Evolutionary conservation across 1,140 invertebrate species (phyloP).

Genomic region (Drosophila ogumai): DNA sequence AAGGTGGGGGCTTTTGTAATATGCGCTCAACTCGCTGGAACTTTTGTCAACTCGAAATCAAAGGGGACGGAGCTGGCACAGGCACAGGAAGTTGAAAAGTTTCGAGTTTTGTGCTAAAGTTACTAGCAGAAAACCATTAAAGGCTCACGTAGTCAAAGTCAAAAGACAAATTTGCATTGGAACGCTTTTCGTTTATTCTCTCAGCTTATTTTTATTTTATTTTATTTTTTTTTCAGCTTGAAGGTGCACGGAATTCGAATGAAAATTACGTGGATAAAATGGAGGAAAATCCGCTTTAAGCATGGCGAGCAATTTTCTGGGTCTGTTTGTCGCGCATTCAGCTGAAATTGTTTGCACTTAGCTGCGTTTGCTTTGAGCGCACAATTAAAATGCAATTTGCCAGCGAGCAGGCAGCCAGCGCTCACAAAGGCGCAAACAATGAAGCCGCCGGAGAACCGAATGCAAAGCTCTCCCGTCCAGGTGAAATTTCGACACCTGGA

Average conservation of each 20-base stretch:
- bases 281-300: slow-evolving; percentile 51
- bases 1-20: slow-evolving; percentile 57
- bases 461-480: slow-evolving; percentile 18
- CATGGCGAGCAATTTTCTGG: slow-evolving; percentile 43
- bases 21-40: slow-evolving; percentile 66
- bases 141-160: slow-evolving; percentile 78
- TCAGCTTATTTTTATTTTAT: slow-evolving; percentile 9
- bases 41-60: slow-evolving; percentile 77
- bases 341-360: slow-evolving; percentile 71
- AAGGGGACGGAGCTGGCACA: slow-evolving; percentile 47
- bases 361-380: slow-evolving; percentile 65
- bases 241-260: slow-evolving; percentile 29
- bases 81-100: slow-evolving; percentile 58
- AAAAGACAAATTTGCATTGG: slow-evolving; percentile 79
- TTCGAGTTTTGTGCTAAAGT: slow-evolving; percentile 65
- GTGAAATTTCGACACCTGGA: slow-evolving; percentile 38
- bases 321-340: slow-evolving; percentile 74
- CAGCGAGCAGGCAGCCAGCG: slow-evolving; percentile 32
- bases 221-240: slow-evolving; percentile 15
- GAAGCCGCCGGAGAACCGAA: slow-evolving; percentile 23
- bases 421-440: slow-evolving; percentile 46
- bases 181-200: slow-evolving; percentile 32
- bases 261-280: slow-evolving; percentile 17
- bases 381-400: slow-evolving; percentile 79
- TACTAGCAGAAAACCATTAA: slow-evolving; percentile 74